Evolutionary conservation across 2,113 vertebrate genomes (phyloP), one percentile per base, ranked within the genome.

Genomic region (Paralichthys olivaceus): DNA sequence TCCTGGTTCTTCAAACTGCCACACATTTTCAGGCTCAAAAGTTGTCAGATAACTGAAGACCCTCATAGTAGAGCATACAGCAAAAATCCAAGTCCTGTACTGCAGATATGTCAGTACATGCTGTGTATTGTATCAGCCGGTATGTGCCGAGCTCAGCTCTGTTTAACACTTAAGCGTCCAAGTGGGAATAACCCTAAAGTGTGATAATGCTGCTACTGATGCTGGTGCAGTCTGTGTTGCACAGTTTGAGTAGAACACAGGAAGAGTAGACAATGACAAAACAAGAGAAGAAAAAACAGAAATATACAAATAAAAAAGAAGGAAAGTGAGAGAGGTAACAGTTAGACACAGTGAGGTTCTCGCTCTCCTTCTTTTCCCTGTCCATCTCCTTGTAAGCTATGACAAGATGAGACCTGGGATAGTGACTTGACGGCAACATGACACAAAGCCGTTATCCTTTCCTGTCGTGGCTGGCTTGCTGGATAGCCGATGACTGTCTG

Each of bases 401-500:
- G 72, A 85, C 66, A 58, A 80, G 79, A 79, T 79, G 74, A 72
- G 68, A 85, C 79, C 80, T 85, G 69, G 69, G 75, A 69, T 76
- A 57, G 62, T 77, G 59, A 83, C n/a, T 49, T 84, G 79, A 84
- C 17, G 49, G 68, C 69, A 79, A 79, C 76, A 79, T 84, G 79
- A 68, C 79, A 87, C 77, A 71, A 75, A 75, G 81, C 85, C 76
- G 79, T 86, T 85, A 70, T 81, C 81, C 64, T 75, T 60, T 68
- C 25, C 51, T 90, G 72, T 70, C 37, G 4, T 17, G 53, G n/a
- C 80, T 57, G 75, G 59, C 70, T 72, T 54, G 59, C 58, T 73
- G 59, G 76, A 72, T 54, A 64, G 79, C 70, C 60, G 70, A 79
- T 79, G 74, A 72, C 40, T 79, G 59, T 59, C 37, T 65, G 47